Conservation (phyloP, 2,888 invertebrate species). For the Nemotelus nigrinus region DNA sequence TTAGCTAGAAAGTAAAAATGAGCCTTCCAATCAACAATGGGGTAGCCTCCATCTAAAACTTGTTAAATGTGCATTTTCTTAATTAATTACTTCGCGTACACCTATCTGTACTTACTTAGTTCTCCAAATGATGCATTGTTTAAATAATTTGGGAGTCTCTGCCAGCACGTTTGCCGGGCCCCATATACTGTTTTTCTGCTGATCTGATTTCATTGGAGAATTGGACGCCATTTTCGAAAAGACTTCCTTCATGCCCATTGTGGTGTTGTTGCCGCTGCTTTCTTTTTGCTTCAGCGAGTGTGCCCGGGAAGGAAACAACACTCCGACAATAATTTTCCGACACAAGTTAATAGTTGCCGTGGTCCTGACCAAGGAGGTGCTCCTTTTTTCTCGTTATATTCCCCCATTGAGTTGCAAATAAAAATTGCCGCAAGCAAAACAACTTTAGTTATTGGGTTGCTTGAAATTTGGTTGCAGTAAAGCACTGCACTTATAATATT, state of each 20-base stretch:
- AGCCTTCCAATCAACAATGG: too few relatives aligned
- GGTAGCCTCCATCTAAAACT: not conserved
- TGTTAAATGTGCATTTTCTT: not conserved
- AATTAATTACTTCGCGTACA: not conserved
- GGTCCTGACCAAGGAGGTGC: not conserved
- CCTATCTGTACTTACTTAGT: not conserved
- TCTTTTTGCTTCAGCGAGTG: not conserved
- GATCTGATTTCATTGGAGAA: not conserved
- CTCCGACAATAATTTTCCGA: too few relatives aligned
- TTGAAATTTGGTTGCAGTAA: too few relatives aligned
- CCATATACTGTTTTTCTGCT: too few relatives aligned
- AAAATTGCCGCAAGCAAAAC: not conserved
- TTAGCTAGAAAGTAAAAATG: too few relatives aligned
- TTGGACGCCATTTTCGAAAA: conserved; percentile 37
- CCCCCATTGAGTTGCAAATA: not conserved
- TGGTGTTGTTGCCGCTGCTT: conserved; percentile 22
- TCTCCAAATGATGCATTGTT: not conserved
- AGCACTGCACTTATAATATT: too few relatives aligned
- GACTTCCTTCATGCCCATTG: not conserved
- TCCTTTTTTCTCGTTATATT: not conserved
- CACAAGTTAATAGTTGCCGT: not conserved
- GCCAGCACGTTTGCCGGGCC: too few relatives aligned
- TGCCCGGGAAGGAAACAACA: not conserved
- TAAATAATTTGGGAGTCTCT: too few relatives aligned
- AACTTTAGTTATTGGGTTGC: too few relatives aligned